Evolutionary conservation across 2,797 vertebrate genomes (phyloP).

Genomic region (Parotocinclus haroldoi): DNA sequence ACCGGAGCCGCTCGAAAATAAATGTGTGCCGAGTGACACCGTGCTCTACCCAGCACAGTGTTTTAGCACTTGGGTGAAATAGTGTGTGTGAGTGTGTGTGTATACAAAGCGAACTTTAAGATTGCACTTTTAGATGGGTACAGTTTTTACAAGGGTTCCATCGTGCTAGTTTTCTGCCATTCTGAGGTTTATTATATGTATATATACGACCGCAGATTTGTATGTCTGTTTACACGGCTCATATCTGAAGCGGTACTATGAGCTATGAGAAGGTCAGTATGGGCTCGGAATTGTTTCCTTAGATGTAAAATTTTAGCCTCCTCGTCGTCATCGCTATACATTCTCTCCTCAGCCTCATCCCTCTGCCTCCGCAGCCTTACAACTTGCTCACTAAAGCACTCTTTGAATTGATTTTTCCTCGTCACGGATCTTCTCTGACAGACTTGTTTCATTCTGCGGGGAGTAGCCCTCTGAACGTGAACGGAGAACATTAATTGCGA

Average conservation of each 20-base stretch:
- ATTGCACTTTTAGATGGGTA: conserved; percentile 8
- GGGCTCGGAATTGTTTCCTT: no score
- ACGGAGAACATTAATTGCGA: conserved; percentile 25
- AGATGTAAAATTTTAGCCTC: no score
- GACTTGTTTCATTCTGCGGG: conserved; percentile 13
- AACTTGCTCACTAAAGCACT: conserved; percentile 26
- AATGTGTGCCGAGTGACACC: conserved; percentile 12
- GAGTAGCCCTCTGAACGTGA: neutral
- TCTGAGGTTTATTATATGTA: no score
- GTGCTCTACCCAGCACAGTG: conserved; percentile 21
- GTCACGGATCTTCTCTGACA: conserved; percentile 23
- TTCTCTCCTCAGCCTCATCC: no score
- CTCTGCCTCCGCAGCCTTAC: neutral
- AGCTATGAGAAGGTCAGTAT: no score
- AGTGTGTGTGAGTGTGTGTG: conserved; percentile 8
- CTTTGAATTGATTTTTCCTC: conserved; percentile 27
- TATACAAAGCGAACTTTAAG: conserved; percentile 22
- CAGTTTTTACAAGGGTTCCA: neutral
- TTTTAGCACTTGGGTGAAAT: conserved; percentile 38
- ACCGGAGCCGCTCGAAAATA: conserved; percentile 9
- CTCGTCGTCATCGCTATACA: no score
- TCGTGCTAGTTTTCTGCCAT: no score
- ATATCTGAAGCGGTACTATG: no score
- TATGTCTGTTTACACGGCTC: no score
- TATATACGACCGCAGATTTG: no score